Conservation (phyloP, 2,797 vertebrate genomes). For the Carcharodon carcharias region DNA sequence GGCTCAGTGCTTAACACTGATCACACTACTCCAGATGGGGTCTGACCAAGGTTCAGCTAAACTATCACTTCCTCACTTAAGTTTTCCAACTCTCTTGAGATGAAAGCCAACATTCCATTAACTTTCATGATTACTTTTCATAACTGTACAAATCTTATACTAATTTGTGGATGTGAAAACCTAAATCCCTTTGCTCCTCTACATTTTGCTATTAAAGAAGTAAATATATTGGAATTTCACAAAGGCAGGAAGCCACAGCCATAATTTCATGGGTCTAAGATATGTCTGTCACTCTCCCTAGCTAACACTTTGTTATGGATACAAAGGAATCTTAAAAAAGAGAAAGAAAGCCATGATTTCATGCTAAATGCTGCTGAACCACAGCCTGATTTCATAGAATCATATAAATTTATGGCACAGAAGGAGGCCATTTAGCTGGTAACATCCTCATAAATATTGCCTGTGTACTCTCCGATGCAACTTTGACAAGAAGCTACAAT, state of each 20-base stretch:
- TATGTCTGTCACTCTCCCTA: neutral
- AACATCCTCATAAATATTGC: no score
- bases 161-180: neutral
- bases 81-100: neutral
- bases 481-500: neutral
- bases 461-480: no score
- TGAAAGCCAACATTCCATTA: no score
- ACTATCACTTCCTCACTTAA: neutral
- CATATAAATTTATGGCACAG: no score
- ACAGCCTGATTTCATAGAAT: neutral
- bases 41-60: neutral
- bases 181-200: neutral
- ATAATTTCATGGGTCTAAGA: neutral
- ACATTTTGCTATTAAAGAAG: neutral
- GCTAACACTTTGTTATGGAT: no score
- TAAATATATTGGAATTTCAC: neutral
- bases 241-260: neutral
- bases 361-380: neutral
- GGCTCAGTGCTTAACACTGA: neutral
- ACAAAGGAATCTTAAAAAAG: neutral
- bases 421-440: no score
- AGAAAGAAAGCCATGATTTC: neutral
- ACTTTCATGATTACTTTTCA: no score
- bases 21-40: neutral
- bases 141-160: neutral